phyloP scores from a whole-genome alignment of 2,797 vertebrate species.

The Peromyscus nudipes region DNA sequence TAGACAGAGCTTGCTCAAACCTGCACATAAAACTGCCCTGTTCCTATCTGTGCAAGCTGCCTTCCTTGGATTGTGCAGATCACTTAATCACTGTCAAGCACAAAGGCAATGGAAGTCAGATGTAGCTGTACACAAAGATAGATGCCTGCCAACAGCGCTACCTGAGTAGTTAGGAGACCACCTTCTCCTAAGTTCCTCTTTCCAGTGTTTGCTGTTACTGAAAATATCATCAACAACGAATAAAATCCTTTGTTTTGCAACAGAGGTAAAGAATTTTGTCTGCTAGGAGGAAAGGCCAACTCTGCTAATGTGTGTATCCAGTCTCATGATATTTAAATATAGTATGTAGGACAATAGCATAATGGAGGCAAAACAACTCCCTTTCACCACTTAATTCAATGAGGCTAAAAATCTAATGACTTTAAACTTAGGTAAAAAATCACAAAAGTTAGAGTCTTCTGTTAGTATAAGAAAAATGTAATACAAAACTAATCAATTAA shows the following conservation, averaged over 20 bases:
- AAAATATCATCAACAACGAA: neutral
- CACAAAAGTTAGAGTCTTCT: neutral
- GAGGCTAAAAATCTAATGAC: neutral
- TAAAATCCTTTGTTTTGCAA: neutral
- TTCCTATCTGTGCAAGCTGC: neutral
- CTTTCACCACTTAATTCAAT: neutral
- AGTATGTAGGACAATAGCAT: neutral
- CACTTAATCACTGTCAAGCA: constrained; percentile 33
- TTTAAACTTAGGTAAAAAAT: neutral
- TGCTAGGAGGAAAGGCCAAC: neutral
- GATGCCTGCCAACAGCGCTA: neutral
- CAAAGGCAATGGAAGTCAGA: neutral
- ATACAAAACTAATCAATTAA: neutral
- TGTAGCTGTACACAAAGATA: neutral
- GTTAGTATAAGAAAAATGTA: neutral
- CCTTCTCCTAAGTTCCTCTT: neutral
- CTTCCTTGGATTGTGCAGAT: constrained; percentile 33
- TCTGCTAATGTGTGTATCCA: neutral
- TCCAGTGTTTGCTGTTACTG: neutral
- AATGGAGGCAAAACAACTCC: neutral
- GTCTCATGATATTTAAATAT: constrained; percentile 16
- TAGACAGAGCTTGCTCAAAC: neutral
- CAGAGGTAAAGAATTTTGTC: neutral
- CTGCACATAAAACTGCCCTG: neutral
- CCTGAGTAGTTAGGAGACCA: neutral